Conservation (phyloP, 1,140 invertebrate species). For the Heliconius himera region DNA sequence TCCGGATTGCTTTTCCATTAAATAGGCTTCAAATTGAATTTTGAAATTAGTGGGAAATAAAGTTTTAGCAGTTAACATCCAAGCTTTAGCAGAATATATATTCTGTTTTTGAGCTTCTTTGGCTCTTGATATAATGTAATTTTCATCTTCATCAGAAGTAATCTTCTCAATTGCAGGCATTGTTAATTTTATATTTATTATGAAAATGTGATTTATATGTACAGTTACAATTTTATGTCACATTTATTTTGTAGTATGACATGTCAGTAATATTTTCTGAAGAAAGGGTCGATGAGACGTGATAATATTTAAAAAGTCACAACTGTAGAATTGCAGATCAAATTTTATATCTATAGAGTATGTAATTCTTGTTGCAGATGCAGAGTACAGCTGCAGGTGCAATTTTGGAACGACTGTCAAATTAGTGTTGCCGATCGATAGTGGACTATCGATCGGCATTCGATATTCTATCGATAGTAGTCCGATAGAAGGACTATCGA, state of each 20-base stretch:
- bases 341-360: too few relatives aligned
- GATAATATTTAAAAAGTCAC: too few relatives aligned
- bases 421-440: too few relatives aligned
- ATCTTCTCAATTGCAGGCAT: conserved; percentile 63
- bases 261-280: too few relatives aligned
- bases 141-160: conserved; percentile 86
- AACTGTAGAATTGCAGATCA: too few relatives aligned
- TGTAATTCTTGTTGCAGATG: too few relatives aligned
- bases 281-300: too few relatives aligned
- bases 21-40: conserved; percentile 93
- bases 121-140: conserved; percentile 89
- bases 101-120: conserved; percentile 87
- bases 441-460: too few relatives aligned
- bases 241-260: background rate
- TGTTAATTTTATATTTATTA: conserved; percentile 24
- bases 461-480: too few relatives aligned
- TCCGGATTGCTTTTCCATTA: conserved; percentile 89
- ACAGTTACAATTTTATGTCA: background rate
- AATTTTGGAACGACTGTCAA: too few relatives aligned
- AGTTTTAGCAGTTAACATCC: conserved; percentile 95
- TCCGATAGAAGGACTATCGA: too few relatives aligned
- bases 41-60: conserved; percentile 92
- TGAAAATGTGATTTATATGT: background rate
- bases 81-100: conserved; percentile 91
- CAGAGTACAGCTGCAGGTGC: too few relatives aligned